These are phyloP conservation scores for Carlito syrichta DNA, from an alignment of 2,113 vertebrate species.

Conservation along the genomic window DNA sequence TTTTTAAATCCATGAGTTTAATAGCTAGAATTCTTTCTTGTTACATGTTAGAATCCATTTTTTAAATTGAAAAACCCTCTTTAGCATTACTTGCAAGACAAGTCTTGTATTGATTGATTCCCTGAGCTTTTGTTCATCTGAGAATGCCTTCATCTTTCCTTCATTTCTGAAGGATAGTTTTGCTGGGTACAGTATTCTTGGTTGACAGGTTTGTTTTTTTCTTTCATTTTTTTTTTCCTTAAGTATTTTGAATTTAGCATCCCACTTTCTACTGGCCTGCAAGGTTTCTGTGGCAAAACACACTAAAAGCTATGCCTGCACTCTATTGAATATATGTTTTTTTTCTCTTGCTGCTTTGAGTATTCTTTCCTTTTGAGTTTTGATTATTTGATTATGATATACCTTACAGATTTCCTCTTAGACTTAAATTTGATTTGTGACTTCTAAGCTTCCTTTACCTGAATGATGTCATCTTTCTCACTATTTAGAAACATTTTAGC, in stretches of 20 bases:
- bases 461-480: not conserved
- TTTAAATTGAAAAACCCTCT: not conserved
- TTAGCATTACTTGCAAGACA: not conserved
- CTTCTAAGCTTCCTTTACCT: not conserved
- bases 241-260: not conserved
- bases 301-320: not conserved
- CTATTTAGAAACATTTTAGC: not conserved
- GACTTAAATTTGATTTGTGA: not conserved
- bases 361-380: not conserved
- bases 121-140: not conserved
- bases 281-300: not conserved
- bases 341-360: not conserved
- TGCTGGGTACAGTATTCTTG: not conserved
- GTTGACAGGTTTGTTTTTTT: too few relatives aligned
- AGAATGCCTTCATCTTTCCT: not conserved
- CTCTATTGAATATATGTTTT: not conserved
- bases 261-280: not conserved
- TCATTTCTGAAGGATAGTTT: not conserved
- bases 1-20: not conserved
- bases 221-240: not conserved
- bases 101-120: not conserved
- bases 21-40: not conserved
- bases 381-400: not conserved
- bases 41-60: not conserved
- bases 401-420: not conserved